Conservation (phyloP, 1,140 invertebrate genomes). For the Nylanderia fulva region DNA sequence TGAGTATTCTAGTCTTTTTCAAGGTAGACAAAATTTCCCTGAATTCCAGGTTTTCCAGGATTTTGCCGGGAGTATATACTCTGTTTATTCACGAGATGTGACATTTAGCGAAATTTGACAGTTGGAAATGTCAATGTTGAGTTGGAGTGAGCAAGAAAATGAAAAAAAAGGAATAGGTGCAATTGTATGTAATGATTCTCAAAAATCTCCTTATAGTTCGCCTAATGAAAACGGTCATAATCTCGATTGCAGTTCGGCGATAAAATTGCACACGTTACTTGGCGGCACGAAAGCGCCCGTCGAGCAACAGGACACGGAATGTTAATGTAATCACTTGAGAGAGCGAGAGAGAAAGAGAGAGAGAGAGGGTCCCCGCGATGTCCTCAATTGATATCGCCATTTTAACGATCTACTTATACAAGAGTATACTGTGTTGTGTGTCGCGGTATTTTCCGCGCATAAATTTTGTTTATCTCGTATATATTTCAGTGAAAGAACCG, state of each 20-base stretch:
- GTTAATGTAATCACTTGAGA: constrained; percentile 81
- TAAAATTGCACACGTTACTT: constrained; percentile 79
- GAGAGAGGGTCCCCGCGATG: constrained; percentile 79
- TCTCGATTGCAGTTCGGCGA: constrained; percentile 74
- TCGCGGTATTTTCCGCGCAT: constrained; percentile 29
- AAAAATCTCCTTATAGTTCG: constrained; percentile 55
- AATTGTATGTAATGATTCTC: not conserved
- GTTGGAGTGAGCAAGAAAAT: not conserved
- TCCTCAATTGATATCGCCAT: constrained; percentile 80
- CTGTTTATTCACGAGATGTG: too few relatives aligned
- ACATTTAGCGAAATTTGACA: not conserved
- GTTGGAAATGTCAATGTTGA: not conserved
- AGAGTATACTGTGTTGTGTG: constrained; percentile 24
- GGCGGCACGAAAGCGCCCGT: constrained; percentile 64
- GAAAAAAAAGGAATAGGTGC: not conserved
- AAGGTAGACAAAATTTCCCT: too few relatives aligned
- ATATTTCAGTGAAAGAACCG: constrained; percentile 29
- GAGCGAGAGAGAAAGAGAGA: too few relatives aligned
- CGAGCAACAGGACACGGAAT: constrained; percentile 72
- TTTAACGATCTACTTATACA: constrained; percentile 77
- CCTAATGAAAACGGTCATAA: constrained; percentile 73
- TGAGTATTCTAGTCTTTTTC: too few relatives aligned
- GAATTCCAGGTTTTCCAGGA: too few relatives aligned
- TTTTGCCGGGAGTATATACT: too few relatives aligned
- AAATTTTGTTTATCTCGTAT: constrained; percentile 30